These are phyloP conservation scores for Pangasius krempfi DNA, from an alignment of 2,797 vertebrate genomes.

Conservation along the genomic window DNA sequence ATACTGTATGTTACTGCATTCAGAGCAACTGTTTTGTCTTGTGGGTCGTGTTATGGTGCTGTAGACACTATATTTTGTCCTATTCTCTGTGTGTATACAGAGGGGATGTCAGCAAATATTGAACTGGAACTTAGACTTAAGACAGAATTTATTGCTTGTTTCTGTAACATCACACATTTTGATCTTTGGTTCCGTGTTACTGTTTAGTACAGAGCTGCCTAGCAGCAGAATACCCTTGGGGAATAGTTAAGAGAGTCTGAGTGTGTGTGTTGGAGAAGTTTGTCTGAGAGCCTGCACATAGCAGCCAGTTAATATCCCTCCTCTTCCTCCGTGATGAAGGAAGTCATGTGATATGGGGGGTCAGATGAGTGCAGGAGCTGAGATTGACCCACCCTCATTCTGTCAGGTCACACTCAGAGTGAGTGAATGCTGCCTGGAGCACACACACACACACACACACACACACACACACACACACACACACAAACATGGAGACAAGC, in stretches of 20 bases:
- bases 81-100: not conserved
- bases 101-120: not conserved
- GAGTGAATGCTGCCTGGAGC: conserved; percentile 44
- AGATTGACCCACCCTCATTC: conserved; percentile 57
- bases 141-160: not conserved
- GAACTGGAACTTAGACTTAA: not conserved
- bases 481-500: not conserved
- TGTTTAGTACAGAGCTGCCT: conserved; percentile 36
- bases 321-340: conserved; percentile 38
- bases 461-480: conserved; percentile 42
- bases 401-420: conserved; percentile 65
- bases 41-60: not conserved
- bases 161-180: conserved; percentile 8
- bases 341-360: conserved; percentile 45
- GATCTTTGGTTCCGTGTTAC: conserved; percentile 23
- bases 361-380: conserved; percentile 35
- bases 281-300: not conserved
- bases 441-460: conserved; percentile 14
- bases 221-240: conserved; percentile 34
- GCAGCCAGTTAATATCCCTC: conserved; percentile 18
- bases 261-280: conserved; percentile 12
- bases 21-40: not conserved
- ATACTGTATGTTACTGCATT: not conserved
- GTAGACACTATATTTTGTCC: conserved; percentile 1
- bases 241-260: conserved; percentile 11